Evolutionary conservation across 2,888 invertebrate genomes (phyloP).

Genomic region (Rotaria macrura): DNA sequence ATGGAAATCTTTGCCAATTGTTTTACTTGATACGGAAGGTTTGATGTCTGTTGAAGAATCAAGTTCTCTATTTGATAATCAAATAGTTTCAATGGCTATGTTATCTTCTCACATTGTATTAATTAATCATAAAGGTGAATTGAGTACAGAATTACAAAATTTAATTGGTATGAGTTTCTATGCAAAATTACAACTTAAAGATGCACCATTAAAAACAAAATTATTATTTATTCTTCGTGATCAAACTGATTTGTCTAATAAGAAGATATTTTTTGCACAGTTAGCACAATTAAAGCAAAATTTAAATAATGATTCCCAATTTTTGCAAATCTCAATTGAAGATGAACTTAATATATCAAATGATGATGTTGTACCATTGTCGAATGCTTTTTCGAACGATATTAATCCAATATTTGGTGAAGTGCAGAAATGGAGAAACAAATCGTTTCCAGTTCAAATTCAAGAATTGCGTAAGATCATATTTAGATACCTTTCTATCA

Average conservation of each 20-base stretch:
- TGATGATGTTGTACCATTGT: neutral
- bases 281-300: slow-evolving; percentile 13
- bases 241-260: neutral
- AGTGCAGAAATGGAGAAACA: neutral
- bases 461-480: neutral
- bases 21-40: slow-evolving; percentile 26
- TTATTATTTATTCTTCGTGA: slow-evolving; percentile 22
- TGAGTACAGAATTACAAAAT: slow-evolving; percentile 14
- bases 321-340: slow-evolving; percentile 17
- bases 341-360: slow-evolving; percentile 22
- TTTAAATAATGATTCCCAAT: neutral
- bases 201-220: neutral
- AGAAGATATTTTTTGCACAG: neutral
- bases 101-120: slow-evolving; percentile 22
- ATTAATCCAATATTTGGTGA: neutral
- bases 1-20: neutral
- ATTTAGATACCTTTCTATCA: neutral
- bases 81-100: slow-evolving; percentile 26
- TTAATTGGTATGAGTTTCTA: slow-evolving; percentile 21
- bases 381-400: slow-evolving; percentile 20
- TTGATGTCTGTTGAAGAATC: slow-evolving; percentile 5
- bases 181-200: slow-evolving; percentile 11
- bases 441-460: neutral
- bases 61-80: slow-evolving; percentile 23
- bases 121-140: slow-evolving; percentile 27